These are phyloP conservation scores for Oxytorus armatus DNA, from an alignment of 2,888 invertebrate genomes.

Conservation along the genomic window DNA sequence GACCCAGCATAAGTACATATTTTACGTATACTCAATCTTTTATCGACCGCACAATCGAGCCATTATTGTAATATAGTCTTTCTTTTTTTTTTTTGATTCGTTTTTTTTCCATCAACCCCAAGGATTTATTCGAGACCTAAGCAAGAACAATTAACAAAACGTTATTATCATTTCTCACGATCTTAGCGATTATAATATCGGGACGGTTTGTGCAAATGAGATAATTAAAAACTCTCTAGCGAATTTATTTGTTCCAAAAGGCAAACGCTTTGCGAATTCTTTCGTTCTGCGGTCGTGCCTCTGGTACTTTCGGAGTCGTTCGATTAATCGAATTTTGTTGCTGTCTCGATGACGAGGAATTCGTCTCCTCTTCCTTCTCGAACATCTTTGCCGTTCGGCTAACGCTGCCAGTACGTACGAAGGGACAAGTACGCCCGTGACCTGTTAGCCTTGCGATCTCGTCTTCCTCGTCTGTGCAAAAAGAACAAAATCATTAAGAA, in stretches of 20 bases:
- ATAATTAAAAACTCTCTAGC: no score
- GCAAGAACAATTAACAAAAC: conserved; percentile 42
- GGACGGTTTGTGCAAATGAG: no score
- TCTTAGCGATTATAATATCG: no score
- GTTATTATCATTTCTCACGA: conserved; percentile 13
- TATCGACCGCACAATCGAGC: conserved; percentile 30
- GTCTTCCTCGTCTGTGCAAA: conserved; percentile 71
- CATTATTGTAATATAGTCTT: conserved; percentile 48
- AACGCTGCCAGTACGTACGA: conserved; percentile 81
- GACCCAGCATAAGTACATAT: conserved; percentile 51
- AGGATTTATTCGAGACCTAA: conserved; percentile 36
- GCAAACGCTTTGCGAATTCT: conserved; percentile 84
- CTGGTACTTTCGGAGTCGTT: conserved; percentile 64
- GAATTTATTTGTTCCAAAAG: conserved; percentile 83
- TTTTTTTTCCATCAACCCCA: conserved; percentile 20
- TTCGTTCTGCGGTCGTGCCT: conserved; percentile 76
- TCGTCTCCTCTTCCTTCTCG: conserved; percentile 76
- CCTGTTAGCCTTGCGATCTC: conserved; percentile 79
- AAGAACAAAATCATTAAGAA: conserved; percentile 24
- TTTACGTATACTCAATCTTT: conserved; percentile 51
- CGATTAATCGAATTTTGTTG: conserved; percentile 64
- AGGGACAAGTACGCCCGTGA: conserved; percentile 63
- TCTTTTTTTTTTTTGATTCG: conserved; percentile 27
- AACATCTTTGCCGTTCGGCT: conserved; percentile 82
- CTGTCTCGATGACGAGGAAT: conserved; percentile 45